Evolutionary conservation across 2,797 vertebrate genomes (phyloP).

Genomic region (Poecilia wingei): DNA sequence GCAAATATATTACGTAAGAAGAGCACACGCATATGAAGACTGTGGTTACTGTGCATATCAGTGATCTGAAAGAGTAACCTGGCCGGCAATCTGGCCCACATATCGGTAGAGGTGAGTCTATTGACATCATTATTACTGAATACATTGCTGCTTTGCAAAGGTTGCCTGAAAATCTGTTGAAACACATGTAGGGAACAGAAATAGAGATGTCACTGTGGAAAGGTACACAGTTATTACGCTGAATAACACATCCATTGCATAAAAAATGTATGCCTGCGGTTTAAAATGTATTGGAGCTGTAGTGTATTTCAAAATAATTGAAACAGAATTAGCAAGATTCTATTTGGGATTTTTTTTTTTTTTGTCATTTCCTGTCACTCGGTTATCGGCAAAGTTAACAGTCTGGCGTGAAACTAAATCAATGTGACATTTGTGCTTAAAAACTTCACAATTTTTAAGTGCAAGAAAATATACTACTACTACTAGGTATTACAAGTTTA

Average conservation of each 20-base stretch:
- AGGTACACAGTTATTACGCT: conserved; percentile 1
- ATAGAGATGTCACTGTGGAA: conserved; percentile 25
- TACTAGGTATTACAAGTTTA: not conserved
- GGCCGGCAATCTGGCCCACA: conserved; percentile 78
- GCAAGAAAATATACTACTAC: not conserved
- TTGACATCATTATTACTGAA: conserved; percentile 79
- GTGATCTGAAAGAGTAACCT: conserved; percentile 76
- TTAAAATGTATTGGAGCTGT: not conserved
- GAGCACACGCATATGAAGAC: conserved; percentile 6
- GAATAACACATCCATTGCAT: not conserved
- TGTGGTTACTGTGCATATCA: conserved; percentile 62
- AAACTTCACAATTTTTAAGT: not conserved
- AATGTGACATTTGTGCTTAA: not conserved
- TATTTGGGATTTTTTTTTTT: not conserved
- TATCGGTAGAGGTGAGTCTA: conserved; percentile 78
- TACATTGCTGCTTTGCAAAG: conserved; percentile 75
- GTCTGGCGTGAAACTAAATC: not conserved
- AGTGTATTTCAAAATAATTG: not conserved
- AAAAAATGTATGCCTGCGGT: not conserved
- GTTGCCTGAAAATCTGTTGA: conserved; percentile 63
- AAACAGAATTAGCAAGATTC: not conserved
- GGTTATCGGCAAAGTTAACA: not conserved
- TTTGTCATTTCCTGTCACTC: not conserved
- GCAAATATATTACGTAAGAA: conserved; percentile 22
- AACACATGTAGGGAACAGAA: conserved; percentile 58